Conservation (phyloP, 2,113 vertebrate species). For the Artemisiospiza belli region DNA sequence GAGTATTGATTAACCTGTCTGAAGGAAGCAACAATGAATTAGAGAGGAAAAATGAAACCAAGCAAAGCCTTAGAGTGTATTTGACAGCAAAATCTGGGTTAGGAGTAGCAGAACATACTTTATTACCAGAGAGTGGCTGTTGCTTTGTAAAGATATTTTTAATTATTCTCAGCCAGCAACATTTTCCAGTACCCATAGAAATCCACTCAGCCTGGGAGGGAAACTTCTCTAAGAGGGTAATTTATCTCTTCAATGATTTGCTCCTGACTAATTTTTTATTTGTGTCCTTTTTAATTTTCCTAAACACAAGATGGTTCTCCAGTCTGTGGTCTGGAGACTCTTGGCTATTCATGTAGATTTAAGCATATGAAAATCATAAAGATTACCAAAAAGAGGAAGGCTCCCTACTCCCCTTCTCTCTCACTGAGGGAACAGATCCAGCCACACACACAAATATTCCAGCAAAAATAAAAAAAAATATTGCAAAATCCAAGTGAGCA, state of each 20-base stretch:
- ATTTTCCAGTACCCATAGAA: neutral
- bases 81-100: neutral
- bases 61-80: neutral
- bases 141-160: neutral
- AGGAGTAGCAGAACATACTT: neutral
- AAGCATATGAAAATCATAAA: neutral
- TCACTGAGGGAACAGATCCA: neutral
- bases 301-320: neutral
- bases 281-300: neutral
- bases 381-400: neutral
- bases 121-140: neutral
- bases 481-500: neutral
- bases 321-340: neutral
- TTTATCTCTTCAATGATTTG: neutral
- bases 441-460: neutral
- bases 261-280: neutral
- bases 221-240: neutral
- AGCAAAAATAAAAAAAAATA: neutral
- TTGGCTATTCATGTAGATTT: neutral
- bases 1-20: constrained; percentile 20
- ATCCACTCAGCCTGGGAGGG: neutral
- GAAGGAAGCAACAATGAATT: constrained; percentile 6
- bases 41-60: constrained; percentile 7
- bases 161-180: neutral
- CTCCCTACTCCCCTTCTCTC: neutral